Percentiles rank a stretch among this genome's conserved stretches.
Evolutionary conservation across 2,888 invertebrate species (phyloP).

Genomic region (Machimus atricapillus): DNA sequence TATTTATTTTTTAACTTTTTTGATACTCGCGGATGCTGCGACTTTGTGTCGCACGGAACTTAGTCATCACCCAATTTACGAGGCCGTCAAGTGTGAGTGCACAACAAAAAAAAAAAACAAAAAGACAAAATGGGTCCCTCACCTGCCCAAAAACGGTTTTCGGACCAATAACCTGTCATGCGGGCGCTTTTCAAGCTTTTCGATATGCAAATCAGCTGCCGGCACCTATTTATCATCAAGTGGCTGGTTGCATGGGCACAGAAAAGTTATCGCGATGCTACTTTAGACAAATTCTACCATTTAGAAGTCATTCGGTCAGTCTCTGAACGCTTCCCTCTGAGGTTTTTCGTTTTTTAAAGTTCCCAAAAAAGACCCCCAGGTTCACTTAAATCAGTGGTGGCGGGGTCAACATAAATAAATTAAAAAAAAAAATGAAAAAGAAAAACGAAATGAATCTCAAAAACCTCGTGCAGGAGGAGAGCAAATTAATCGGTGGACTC

Average conservation of each 20-base stretch:
- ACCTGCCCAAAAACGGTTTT: constrained; percentile 15
- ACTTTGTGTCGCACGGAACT: not conserved
- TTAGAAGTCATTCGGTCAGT: not conserved
- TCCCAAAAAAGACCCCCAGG: not conserved
- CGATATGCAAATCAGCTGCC: constrained; percentile 20
- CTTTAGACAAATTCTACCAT: not conserved
- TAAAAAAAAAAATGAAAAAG: not conserved
- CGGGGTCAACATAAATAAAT: not conserved
- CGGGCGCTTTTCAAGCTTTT: constrained; percentile 1
- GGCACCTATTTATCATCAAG: not conserved
- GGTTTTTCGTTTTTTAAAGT: not conserved
- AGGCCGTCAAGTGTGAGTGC: not conserved
- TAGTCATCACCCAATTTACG: constrained; percentile 7
- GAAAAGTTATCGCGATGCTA: not conserved
- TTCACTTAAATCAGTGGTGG: not conserved
- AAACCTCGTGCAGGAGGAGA: constrained; percentile 15
- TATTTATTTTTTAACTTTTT: not conserved
- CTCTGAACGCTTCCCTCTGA: not conserved
- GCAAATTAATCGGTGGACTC: constrained; percentile 45
- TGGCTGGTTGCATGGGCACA: not conserved
- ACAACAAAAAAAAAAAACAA: too few species aligned
- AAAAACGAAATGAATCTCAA: not conserved
- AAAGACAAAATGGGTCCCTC: constrained; percentile 2
- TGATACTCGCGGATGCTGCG: not conserved
- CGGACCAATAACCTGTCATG: constrained; percentile 24